A percentile compares a stretch with the other conserved stretches of the same genome.
Evolutionary conservation across 2,113 vertebrate species (phyloP).

Genomic region (Lepidothrix coronata): DNA sequence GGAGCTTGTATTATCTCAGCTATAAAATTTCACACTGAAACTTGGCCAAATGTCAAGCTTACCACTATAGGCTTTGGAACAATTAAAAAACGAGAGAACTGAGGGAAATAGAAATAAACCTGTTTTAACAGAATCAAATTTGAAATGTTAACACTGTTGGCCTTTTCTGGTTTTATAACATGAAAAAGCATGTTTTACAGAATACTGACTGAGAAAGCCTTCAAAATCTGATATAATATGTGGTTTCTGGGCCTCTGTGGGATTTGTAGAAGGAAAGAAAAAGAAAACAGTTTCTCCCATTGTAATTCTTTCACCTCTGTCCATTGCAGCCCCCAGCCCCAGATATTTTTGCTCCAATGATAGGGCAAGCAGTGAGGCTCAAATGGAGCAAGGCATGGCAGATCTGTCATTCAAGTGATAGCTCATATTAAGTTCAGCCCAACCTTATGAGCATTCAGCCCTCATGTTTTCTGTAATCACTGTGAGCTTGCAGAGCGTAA

Average conservation of each 20-base stretch:
- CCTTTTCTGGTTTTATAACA: not conserved
- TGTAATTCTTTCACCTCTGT: not conserved
- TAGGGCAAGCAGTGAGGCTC: not conserved
- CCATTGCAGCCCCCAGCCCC: not conserved
- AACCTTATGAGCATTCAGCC: not conserved
- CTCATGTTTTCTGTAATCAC: not conserved
- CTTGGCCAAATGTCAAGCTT: not conserved
- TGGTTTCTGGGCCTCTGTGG: not conserved
- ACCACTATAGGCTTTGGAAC: not conserved
- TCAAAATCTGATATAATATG: constrained; percentile 18
- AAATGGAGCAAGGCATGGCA: not conserved
- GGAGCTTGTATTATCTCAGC: constrained; percentile 24
- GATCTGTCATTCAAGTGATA: not conserved
- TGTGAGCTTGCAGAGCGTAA: not conserved
- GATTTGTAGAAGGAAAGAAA: not conserved
- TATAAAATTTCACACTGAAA: constrained; percentile 19
- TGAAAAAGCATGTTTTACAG: constrained; percentile 11
- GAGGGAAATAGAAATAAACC: not conserved
- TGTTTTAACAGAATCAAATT: not conserved
- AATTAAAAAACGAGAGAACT: not conserved
- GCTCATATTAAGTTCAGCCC: not conserved
- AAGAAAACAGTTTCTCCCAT: not conserved
- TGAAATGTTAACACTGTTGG: not conserved
- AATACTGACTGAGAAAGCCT: not conserved
- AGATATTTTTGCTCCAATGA: not conserved